These are phyloP conservation scores for Serranus cabrilla DNA, from an alignment of 2,797 vertebrate species.

Conservation along the genomic window DNA sequence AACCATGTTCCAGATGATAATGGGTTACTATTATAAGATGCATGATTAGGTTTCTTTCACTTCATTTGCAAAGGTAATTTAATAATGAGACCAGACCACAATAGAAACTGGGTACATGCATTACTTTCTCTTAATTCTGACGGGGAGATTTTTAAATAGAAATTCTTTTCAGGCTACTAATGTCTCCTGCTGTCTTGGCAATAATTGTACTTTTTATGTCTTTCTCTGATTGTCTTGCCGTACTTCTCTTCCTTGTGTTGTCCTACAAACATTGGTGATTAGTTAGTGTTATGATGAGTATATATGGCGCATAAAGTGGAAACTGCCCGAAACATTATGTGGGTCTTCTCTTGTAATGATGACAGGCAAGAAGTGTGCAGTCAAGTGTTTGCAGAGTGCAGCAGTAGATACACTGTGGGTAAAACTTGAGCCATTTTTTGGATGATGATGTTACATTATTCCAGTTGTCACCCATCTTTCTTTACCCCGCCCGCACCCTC, in stretches of 20 bases:
- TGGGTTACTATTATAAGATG: slow-evolving; percentile 67
- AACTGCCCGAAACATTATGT: slow-evolving; percentile 1
- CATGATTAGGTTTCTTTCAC: slow-evolving; percentile 59
- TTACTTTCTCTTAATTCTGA: slow-evolving; percentile 37
- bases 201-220: slow-evolving; percentile 18
- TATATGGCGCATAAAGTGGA: not conserved
- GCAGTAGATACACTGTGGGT: slow-evolving; percentile 30
- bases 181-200: slow-evolving; percentile 41
- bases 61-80: slow-evolving; percentile 64
- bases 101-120: slow-evolving; percentile 51
- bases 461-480: slow-evolving; percentile 53
- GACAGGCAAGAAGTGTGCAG: too few species aligned
- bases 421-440: slow-evolving; percentile 44
- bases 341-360: slow-evolving; percentile 6
- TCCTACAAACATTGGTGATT: slow-evolving; percentile 1
- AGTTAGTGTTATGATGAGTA: slow-evolving; percentile 12
- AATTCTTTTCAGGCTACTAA: not conserved
- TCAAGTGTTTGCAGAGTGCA: slow-evolving; percentile 37
- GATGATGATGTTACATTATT: slow-evolving; percentile 61
- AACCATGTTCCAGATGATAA: slow-evolving; percentile 51
- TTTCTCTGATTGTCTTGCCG: slow-evolving; percentile 55
- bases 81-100: slow-evolving; percentile 56
- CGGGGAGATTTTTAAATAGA: slow-evolving; percentile 10
- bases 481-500: slow-evolving; percentile 23
- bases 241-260: slow-evolving; percentile 5